Percentiles rank a stretch among this genome's conserved stretches.
phyloP scores from a whole-genome alignment of 1,140 invertebrate species.

The Oryzaephilus surinamensis region DNA sequence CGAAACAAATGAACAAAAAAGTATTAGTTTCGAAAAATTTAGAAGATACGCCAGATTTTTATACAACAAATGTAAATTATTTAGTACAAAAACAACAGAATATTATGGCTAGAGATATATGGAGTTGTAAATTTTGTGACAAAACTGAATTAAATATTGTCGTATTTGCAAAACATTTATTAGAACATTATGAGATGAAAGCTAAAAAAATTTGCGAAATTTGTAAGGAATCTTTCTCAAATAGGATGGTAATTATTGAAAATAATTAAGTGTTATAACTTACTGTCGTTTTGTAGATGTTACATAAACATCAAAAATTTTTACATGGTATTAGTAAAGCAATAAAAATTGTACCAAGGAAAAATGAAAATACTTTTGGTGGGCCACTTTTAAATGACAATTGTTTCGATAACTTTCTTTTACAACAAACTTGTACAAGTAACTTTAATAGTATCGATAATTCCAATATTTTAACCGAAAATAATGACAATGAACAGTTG shows the following conservation, averaged over 20 bases:
- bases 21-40: conserved; percentile 13
- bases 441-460: conserved; percentile 16
- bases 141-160: conserved; percentile 25
- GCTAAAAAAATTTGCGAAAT: conserved; percentile 24
- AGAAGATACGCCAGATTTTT: conserved; percentile 1
- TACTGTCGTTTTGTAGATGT: no score
- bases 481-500: no score
- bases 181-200: conserved; percentile 28
- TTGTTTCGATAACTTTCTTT: conserved; percentile 18
- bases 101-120: conserved; percentile 25
- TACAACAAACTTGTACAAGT: conserved; percentile 4
- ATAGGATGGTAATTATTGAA: no score
- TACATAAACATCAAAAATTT: no score
- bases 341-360: no score
- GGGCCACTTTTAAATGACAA: conserved; percentile 25
- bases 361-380: conserved; percentile 20
- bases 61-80: conserved; percentile 16
- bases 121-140: conserved; percentile 36
- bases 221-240: conserved; percentile 26
- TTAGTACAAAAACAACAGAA: conserved; percentile 30
- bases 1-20: conserved; percentile 35
- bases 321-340: no score
- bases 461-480: conserved; percentile 25
- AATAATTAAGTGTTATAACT: no score
- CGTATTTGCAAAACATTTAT: conserved; percentile 32